Evolutionary conservation across 1,140 invertebrate genomes (phyloP).

Genomic region (Lethocerus indicus): DNA sequence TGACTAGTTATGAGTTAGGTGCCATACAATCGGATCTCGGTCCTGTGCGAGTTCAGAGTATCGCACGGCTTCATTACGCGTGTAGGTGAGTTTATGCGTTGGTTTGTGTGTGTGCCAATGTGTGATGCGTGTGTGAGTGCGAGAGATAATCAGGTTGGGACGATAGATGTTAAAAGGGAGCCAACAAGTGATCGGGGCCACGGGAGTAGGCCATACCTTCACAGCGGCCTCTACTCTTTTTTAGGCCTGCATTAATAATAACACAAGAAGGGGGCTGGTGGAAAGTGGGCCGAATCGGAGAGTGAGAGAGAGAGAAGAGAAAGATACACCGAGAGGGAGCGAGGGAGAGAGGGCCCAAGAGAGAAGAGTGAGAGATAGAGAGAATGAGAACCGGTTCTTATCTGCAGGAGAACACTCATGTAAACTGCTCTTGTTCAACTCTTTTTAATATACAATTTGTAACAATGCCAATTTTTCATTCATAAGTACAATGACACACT

Average conservation of each 20-base stretch:
- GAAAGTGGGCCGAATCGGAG: neutral
- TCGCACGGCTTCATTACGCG: too few relatives aligned
- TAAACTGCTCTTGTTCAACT: neutral
- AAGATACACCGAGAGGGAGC: neutral
- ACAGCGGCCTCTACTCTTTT: too few relatives aligned
- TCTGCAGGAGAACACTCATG: neutral
- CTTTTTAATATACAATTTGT: neutral
- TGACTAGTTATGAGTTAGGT: slow-evolving; percentile 16
- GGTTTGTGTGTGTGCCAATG: too few relatives aligned
- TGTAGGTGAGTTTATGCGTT: too few relatives aligned
- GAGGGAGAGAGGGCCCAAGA: neutral
- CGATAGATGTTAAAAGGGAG: too few relatives aligned
- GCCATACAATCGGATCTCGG: slow-evolving; percentile 5
- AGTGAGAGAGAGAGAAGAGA: neutral
- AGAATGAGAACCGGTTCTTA: neutral
- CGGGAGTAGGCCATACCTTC: too few relatives aligned
- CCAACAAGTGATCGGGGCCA: too few relatives aligned
- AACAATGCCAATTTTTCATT: too few relatives aligned
- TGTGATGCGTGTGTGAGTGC: too few relatives aligned
- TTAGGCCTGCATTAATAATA: too few relatives aligned
- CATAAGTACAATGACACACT: slow-evolving; percentile 11
- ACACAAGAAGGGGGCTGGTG: neutral
- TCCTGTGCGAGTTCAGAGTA: neutral
- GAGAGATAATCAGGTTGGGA: too few relatives aligned
- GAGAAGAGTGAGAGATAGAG: neutral